Evolutionary conservation across 2,797 vertebrate genomes (phyloP).

Genomic region (Vespertilio murinus): DNA sequence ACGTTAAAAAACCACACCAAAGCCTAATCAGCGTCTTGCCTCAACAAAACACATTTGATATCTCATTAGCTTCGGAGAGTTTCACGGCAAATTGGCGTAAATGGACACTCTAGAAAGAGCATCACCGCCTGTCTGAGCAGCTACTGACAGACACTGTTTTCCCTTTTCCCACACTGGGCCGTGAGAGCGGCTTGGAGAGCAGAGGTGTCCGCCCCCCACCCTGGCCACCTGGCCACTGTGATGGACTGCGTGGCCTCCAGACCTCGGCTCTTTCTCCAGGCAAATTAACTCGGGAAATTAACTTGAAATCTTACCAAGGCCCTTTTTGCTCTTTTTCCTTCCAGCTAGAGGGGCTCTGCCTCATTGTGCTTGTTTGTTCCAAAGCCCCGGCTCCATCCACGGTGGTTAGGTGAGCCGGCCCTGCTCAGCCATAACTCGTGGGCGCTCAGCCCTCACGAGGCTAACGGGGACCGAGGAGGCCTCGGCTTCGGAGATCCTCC

Average conservation of each 20-base stretch:
- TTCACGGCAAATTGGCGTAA: neutral
- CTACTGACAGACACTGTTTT: neutral
- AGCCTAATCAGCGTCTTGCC: constrained; percentile 26
- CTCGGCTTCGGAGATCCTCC: neutral
- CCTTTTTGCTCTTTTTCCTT: constrained; percentile 24
- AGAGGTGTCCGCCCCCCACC: neutral
- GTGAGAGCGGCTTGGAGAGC: neutral
- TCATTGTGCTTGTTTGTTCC: neutral
- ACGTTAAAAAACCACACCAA: constrained; percentile 56
- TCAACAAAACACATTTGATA: neutral
- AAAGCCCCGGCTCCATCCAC: neutral
- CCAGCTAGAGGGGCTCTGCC: neutral
- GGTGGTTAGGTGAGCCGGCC: neutral
- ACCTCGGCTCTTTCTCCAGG: neutral
- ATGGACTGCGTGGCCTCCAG: neutral
- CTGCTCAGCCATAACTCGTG: neutral
- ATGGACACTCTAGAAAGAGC: constrained; percentile 1
- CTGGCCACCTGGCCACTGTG: neutral
- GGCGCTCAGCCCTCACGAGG: neutral
- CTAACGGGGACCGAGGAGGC: neutral
- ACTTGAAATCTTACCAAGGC: constrained; percentile 42
- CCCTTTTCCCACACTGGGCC: neutral
- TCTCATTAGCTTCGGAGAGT: constrained; percentile 59
- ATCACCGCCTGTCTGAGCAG: neutral
- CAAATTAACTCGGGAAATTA: constrained; percentile 35